Evolutionary conservation across 2,113 vertebrate species (phyloP).

Genomic region (Dolichotis patagonum): DNA sequence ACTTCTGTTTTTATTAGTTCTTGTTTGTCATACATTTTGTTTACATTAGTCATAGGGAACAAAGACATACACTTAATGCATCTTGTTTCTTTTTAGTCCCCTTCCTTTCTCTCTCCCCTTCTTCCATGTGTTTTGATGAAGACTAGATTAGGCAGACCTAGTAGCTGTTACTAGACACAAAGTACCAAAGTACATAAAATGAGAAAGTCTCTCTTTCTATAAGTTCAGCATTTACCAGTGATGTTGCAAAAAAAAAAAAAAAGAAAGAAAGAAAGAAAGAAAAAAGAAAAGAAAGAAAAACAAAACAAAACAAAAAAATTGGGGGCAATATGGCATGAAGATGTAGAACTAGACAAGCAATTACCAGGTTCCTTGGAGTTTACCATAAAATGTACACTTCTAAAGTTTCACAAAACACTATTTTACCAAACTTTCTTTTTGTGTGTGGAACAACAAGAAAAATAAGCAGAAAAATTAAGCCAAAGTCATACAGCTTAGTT

Average conservation of each 20-base stretch:
- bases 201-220: not conserved
- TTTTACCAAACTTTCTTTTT: not conserved
- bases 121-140: not conserved
- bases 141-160: not conserved
- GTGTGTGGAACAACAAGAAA: not conserved
- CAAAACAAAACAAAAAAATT: not conserved
- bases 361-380: not conserved
- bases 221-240: not conserved
- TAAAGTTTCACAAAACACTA: not conserved
- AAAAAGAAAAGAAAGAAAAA: too few relatives aligned
- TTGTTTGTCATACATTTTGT: not conserved
- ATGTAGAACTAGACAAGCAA: not conserved
- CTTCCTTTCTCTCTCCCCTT: not conserved
- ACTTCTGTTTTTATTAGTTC: not conserved
- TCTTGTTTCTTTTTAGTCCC: not conserved
- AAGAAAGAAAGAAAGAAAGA: too few relatives aligned
- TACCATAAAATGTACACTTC: not conserved
- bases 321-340: not conserved
- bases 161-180: not conserved
- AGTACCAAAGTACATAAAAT: not conserved
- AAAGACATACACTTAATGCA: not conserved
- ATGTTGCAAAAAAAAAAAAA: not conserved
- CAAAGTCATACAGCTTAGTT: not conserved
- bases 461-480: not conserved
- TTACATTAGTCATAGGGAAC: not conserved